Evolutionary conservation across 2,797 vertebrate genomes (phyloP), one percentile per base, ranked within the genome.

Genomic region (Ciconia nigra): DNA sequence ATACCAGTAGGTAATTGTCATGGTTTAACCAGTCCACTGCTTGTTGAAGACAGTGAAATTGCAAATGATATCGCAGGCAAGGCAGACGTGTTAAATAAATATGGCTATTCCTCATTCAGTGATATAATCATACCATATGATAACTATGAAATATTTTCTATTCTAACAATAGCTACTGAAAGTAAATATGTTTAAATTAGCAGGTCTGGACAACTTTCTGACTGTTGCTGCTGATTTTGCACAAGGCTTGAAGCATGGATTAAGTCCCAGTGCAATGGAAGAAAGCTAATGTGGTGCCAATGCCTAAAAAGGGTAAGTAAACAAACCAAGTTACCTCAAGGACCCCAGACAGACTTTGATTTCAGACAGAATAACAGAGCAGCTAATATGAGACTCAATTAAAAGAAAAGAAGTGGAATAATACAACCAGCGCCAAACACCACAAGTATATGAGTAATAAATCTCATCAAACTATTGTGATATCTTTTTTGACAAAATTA

Each of bases 111-210:
- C 28, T 80, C 83, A 74, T 33, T 74, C 89, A 81, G 41, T 65
- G 94, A 85, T 71, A 80, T 24, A 87, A 83, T 89, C 92, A 83
- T 20, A 62, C 61, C 57, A 78, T 71, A 70, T 21, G 83, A 93
- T 84, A 95, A 83, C 82, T 70, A 65, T 9, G 83, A 87, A 91
- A 91, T 91, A 89, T 46, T 92, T 96, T 93, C 93, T 92, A 93
- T 89, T 93, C 84, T 77, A 91, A 61, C 78, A 49, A 22, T 20
- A 90, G 90, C 63, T 78, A 71, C 92, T 90, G 81, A 87, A 95
- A 94, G 51, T 39, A 85, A 87, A 28, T 86, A 92, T 61, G 83
- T 95, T 95, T 93, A 89, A 96, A 90, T 87, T 87, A 95, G 87
- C 91, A 88, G 42, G 61, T 90, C 94, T 86, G 82, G 94, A 95